Evolutionary conservation across 2,797 vertebrate species (phyloP).

Genomic region (Morus bassanus): DNA sequence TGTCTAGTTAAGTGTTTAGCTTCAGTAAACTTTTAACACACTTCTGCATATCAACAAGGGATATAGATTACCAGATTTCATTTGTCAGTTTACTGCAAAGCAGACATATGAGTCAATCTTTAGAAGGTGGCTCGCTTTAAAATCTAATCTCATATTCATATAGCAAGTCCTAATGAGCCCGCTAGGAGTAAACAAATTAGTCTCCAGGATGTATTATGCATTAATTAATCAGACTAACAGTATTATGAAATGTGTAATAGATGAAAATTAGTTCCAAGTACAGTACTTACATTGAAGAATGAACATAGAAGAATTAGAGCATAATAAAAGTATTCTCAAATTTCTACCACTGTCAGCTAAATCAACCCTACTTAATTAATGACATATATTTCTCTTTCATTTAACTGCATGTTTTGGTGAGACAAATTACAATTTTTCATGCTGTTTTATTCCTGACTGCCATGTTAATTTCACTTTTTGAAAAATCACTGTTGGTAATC

Average conservation of each 20-base stretch:
- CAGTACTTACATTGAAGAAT: slow-evolving; percentile 64
- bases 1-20: neutral
- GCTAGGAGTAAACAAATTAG: slow-evolving; percentile 81
- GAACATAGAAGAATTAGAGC: slow-evolving; percentile 50
- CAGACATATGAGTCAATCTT: slow-evolving; percentile 68
- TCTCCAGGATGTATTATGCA: slow-evolving; percentile 76
- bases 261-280: slow-evolving; percentile 76
- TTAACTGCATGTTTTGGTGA: slow-evolving; percentile 5
- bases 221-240: slow-evolving; percentile 83
- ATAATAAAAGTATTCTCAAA: slow-evolving; percentile 61
- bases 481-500: neutral
- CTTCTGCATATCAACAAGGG: slow-evolving; percentile 2
- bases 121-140: slow-evolving; percentile 71
- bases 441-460: neutral
- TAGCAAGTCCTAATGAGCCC: slow-evolving; percentile 75
- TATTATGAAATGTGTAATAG: slow-evolving; percentile 77
- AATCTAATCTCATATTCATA: slow-evolving; percentile 75
- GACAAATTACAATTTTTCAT: neutral
- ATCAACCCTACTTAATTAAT: slow-evolving; percentile 34
- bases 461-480: neutral
- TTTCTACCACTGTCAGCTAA: slow-evolving; percentile 49
- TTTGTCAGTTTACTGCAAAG: slow-evolving; percentile 64
- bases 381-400: neutral
- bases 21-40: neutral
- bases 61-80: slow-evolving; percentile 52